Conservation (phyloP, 2,113 vertebrate species). For the Thalassoma bifasciatum region DNA sequence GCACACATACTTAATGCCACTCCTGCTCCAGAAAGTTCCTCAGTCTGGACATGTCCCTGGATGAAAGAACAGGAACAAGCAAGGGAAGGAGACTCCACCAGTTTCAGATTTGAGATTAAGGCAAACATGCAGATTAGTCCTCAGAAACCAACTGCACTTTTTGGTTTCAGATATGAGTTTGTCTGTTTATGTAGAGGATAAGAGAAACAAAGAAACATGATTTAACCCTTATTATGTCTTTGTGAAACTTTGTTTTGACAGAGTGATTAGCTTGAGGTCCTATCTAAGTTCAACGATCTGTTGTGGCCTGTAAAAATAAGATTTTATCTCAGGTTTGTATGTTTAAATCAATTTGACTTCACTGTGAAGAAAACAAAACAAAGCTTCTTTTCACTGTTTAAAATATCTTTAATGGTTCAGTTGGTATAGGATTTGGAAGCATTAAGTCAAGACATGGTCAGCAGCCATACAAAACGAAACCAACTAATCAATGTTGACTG, state of each 20-base stretch:
- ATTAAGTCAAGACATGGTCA: conserved; percentile 81
- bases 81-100: background rate
- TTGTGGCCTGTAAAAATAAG: too few relatives aligned
- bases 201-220: conserved; percentile 6
- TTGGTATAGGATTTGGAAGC: conserved; percentile 85
- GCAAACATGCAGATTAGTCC: background rate
- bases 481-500: conserved; percentile 66
- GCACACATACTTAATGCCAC: too few relatives aligned
- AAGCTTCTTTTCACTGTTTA: conserved; percentile 51
- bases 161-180: background rate
- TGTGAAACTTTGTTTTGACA: background rate
- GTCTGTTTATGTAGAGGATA: background rate
- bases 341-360: background rate
- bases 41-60: too few relatives aligned
- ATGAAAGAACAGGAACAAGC: background rate
- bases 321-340: background rate
- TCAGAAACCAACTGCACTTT: conserved; percentile 3
- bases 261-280: background rate
- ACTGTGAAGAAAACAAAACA: background rate
- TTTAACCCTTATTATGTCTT: conserved; percentile 22
- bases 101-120: background rate
- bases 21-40: too few relatives aligned
- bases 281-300: background rate
- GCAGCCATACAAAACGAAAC: conserved; percentile 76
- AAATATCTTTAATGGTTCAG: conserved; percentile 85